Conservation (phyloP, 2,888 invertebrate genomes). For the Chamaedrilus cognettii region DNA sequence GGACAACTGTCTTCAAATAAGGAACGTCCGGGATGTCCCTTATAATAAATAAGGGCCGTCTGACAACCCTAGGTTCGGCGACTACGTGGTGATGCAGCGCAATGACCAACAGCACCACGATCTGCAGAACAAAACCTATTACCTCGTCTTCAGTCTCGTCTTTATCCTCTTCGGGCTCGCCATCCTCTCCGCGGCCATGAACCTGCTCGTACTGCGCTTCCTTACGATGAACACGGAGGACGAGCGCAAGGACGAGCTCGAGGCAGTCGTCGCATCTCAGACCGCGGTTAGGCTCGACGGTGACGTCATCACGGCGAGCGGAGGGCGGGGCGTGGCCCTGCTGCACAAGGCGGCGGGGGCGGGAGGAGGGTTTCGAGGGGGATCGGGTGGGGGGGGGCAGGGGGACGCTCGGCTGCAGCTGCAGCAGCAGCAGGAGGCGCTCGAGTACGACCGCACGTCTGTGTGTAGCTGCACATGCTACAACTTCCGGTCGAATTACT, state of each 20-base stretch:
- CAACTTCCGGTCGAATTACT: conserved; percentile 46
- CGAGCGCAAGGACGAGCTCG: conserved; percentile 92
- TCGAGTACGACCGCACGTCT: conserved; percentile 69
- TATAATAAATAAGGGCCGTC: no score
- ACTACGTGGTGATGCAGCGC: conserved; percentile 97
- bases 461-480: conserved; percentile 85
- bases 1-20: no score
- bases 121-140: conserved; percentile 73
- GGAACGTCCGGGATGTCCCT: no score
- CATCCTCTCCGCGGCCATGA: conserved; percentile 98
- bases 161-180: conserved; percentile 99
- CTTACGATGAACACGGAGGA: conserved; percentile 99
- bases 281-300: conserved; percentile 94
- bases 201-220: conserved; percentile 92
- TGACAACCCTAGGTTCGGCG: no score
- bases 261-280: conserved; percentile 89
- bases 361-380: background rate
- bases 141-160: conserved; percentile 93
- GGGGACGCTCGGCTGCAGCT: conserved; percentile 4
- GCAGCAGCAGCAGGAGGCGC: conserved; percentile 17
- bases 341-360: background rate
- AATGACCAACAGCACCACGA: conserved; percentile 82
- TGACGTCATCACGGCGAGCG: conserved; percentile 76
- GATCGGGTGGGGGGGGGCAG: background rate
- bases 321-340: conserved; percentile 25